Evolutionary conservation across 2,797 vertebrate genomes (phyloP).

Genomic region (Telmatherina bonti): DNA sequence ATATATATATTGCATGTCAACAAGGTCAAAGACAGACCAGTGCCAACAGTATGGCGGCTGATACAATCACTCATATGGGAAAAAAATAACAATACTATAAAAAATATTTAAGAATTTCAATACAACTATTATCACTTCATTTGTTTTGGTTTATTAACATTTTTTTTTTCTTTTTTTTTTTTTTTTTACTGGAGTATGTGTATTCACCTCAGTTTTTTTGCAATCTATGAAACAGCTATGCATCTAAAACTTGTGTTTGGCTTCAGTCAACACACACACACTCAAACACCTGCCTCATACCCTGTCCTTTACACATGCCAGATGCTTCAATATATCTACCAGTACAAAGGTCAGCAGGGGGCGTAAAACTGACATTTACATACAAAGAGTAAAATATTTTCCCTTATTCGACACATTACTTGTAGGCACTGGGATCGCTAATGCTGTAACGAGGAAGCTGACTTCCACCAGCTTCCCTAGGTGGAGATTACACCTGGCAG

Average conservation of each 20-base stretch:
- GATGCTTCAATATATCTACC: neutral
- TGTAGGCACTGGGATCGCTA: constrained; percentile 5
- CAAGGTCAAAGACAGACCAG: too few species aligned
- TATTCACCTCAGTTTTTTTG: neutral
- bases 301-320: neutral
- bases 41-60: too few species aligned
- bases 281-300: constrained; percentile 2
- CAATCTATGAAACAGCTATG: too few species aligned
- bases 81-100: too few species aligned
- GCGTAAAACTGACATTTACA: constrained; percentile 15
- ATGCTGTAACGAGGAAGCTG: constrained; percentile 2
- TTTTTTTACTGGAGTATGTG: neutral
- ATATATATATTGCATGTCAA: too few species aligned
- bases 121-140: too few species aligned
- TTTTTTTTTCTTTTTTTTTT: too few species aligned
- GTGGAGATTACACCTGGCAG: neutral
- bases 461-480: neutral
- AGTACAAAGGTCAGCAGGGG: neutral
- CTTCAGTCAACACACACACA: neutral
- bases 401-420: rapidly evolving
- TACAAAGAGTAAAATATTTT: neutral
- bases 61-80: too few species aligned
- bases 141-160: too few species aligned
- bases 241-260: constrained; percentile 16
- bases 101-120: too few species aligned